phyloP scores from a whole-genome alignment of 2,888 invertebrate species.

The Atrina japonica region DNA sequence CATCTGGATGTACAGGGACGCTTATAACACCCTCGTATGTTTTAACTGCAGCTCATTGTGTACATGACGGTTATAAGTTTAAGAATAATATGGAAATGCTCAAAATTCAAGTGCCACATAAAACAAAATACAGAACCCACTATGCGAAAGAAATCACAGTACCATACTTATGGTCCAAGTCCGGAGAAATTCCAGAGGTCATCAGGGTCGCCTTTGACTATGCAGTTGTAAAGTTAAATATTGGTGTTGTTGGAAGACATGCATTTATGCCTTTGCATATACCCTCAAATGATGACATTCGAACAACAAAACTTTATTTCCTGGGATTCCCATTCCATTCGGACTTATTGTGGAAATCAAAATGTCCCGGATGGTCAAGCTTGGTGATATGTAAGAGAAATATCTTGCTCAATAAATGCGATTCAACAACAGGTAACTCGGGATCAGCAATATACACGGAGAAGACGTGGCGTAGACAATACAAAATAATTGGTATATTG shows the following conservation, averaged over 20 bases:
- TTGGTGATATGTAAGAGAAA: constrained; percentile 62
- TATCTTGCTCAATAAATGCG: constrained; percentile 69
- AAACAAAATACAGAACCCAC: constrained; percentile 65
- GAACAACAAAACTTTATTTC: constrained; percentile 66
- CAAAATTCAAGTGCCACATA: constrained; percentile 70
- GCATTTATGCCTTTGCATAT: constrained; percentile 68
- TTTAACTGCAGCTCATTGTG: constrained; percentile 77
- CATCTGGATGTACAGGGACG: constrained; percentile 76
- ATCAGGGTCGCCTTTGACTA: constrained; percentile 69
- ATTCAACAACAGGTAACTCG: constrained; percentile 70
- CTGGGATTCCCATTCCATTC: constrained; percentile 62
- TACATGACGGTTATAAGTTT: constrained; percentile 70
- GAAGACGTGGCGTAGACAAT: constrained; percentile 51
- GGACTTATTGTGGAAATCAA: constrained; percentile 60
- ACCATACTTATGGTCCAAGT: constrained; percentile 63
- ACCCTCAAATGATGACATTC: constrained; percentile 57
- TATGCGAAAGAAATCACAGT: constrained; percentile 70
- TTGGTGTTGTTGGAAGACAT: constrained; percentile 64
- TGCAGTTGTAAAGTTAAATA: constrained; percentile 68
- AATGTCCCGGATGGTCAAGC: constrained; percentile 60
- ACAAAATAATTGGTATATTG: constrained; percentile 71
- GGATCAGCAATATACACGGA: constrained; percentile 71
- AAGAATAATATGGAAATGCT: constrained; percentile 67
- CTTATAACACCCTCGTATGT: constrained; percentile 71
- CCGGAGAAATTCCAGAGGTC: constrained; percentile 47